Base-by-base conservation (phyloP, 2,113 vertebrate species). In the Emydocephalus ijimae region DNA sequence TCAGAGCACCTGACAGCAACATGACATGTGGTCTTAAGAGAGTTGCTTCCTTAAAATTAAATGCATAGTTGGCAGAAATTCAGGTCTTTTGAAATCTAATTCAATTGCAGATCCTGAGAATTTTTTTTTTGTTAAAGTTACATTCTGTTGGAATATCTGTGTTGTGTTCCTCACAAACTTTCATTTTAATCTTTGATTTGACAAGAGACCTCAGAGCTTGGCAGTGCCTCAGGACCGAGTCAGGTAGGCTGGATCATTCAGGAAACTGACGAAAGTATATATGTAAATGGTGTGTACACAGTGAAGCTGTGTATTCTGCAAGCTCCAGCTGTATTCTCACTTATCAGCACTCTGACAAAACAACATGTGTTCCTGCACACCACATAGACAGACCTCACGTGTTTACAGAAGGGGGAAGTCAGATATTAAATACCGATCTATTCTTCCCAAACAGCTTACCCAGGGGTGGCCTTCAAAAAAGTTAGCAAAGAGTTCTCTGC, bases 161-260 rank as follows among this genome's bases (percentile, higher is more conserved):
- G 55, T 59, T 50, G 3, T 87, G 92, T 95, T 89, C 81, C 5
- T 96, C 93, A 95, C 93, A 95, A 88, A 94, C 96, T 94, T 96
- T 95, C 81, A 89, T 91, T 92, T 92, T 81, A 94, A 95, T 93
- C 94, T 93, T 94, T 92, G 1, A 89, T 23, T 90, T 94, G 95
- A 91, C 39, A 95, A 94, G 93, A 39, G 18, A 89, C 88, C 94
- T 93, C 87, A 95, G 94, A 94, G 56, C 86, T 43, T 34, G 74
- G 90, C 92, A 89, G 90, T 55, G 90, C 52, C 89, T 0, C 0
- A 92, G n/a, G 39, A 90, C 24, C 0, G 15, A 24, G 50, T 29
- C 3, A 15, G 24, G 45, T 4, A 0, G 85, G 5, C 4, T 2
- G 91, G 54, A 59, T 10, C 9, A 89, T 85, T 87, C 56, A 45